Conservation (phyloP, 1,140 invertebrate genomes). For the Solenopsis invicta region DNA sequence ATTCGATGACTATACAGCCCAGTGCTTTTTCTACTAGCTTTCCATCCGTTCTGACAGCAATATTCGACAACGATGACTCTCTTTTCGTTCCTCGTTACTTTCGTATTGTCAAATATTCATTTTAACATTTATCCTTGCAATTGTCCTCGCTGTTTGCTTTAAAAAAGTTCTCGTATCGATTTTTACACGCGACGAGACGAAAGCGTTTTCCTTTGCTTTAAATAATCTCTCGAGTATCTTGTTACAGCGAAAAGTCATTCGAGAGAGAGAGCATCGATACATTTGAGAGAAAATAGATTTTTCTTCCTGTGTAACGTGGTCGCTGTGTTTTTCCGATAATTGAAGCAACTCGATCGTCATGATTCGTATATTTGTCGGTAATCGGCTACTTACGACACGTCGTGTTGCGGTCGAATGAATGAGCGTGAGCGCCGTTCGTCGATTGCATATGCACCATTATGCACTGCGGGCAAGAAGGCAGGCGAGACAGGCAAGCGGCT, state of each 20-base stretch:
- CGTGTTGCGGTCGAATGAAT: conserved; percentile 24
- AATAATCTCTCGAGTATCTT: neutral
- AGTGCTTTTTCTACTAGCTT: conserved; percentile 27
- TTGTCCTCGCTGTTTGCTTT: neutral
- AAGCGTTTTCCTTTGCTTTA: neutral
- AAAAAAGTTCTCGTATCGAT: neutral
- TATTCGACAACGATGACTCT: neutral
- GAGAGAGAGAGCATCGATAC: neutral
- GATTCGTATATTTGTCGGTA: conserved; percentile 3
- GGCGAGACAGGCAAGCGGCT: conserved; percentile 17
- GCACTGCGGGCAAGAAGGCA: conserved; percentile 15
- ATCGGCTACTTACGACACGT: conserved; percentile 41
- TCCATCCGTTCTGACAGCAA: neutral
- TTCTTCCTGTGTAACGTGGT: neutral
- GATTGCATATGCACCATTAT: conserved; percentile 51
- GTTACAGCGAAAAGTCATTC: neutral
- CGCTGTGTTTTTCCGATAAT: neutral
- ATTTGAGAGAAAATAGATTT: neutral
- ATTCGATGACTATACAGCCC: conserved; percentile 62
- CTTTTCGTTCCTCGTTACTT: neutral
- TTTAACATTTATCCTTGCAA: neutral
- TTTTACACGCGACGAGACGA: neutral
- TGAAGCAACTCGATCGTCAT: neutral
- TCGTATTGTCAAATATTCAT: neutral
- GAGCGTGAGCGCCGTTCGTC: conserved; percentile 33